Percentiles rank a stretch among this genome's conserved stretches.
These are phyloP conservation scores for Yponomeuta malinellus DNA, from an alignment of 2,888 invertebrate genomes.

Conservation along the genomic window DNA sequence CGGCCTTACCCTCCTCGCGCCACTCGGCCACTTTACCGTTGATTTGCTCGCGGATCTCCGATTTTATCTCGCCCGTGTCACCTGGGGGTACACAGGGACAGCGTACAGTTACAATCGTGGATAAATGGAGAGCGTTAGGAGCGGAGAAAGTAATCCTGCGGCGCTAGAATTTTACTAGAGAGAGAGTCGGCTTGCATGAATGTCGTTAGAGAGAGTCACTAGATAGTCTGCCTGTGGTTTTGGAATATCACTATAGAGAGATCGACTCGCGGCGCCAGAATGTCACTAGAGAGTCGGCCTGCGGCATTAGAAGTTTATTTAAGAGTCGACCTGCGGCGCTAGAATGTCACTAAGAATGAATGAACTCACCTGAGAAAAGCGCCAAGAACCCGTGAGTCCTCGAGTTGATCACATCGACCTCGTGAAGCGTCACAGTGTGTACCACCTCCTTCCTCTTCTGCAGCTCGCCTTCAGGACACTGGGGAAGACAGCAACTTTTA, in stretches of 20 bases:
- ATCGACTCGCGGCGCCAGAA: too few relatives aligned
- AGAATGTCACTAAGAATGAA: background rate
- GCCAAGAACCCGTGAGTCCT: conserved; percentile 98
- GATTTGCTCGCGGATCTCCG: conserved; percentile 98
- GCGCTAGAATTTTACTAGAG: too few relatives aligned
- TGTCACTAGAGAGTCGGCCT: too few relatives aligned
- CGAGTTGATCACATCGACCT: conserved; percentile 99
- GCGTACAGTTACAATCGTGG: background rate
- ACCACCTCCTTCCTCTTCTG: conserved; percentile 98
- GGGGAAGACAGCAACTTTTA: conserved; percentile 38
- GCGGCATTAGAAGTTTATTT: too few relatives aligned
- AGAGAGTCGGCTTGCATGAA: too few relatives aligned
- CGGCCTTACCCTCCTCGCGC: conserved; percentile 99
- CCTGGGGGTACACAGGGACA: conserved; percentile 62
- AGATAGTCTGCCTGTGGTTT: too few relatives aligned
- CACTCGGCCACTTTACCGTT: conserved; percentile 98
- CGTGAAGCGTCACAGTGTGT: conserved; percentile 98
- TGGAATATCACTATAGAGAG: too few relatives aligned
- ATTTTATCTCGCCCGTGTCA: conserved; percentile 99
- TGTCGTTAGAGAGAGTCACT: too few relatives aligned
- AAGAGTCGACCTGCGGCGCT: too few relatives aligned
- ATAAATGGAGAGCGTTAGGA: too few relatives aligned
- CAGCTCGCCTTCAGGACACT: conserved; percentile 98
- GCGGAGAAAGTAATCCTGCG: too few relatives aligned
- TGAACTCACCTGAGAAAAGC: conserved; percentile 90